These are phyloP conservation scores for Hermodice carunculata DNA, from an alignment of 2,888 invertebrate species.

Conservation along the genomic window DNA sequence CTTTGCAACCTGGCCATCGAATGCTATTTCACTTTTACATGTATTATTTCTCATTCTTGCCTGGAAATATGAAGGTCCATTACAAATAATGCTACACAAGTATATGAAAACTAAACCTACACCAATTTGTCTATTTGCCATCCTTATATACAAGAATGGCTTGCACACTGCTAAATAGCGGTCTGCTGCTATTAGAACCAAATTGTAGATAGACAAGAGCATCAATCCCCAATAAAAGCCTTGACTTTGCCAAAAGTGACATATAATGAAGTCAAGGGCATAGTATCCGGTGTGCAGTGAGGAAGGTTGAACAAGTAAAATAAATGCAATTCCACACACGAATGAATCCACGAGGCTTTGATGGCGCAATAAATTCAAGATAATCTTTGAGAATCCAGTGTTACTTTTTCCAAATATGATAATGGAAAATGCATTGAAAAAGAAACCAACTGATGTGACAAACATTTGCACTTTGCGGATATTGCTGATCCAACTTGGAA, in stretches of 20 bases:
- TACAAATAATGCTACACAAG: neutral
- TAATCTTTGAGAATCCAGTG: too few species aligned
- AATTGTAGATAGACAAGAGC: slow-evolving; percentile 1
- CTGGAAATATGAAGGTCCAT: slow-evolving; percentile 2
- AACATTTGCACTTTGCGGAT: too few species aligned
- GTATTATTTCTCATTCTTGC: neutral
- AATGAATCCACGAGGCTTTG: neutral
- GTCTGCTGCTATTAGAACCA: neutral
- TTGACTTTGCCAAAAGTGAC: slow-evolving; percentile 11
- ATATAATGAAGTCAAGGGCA: neutral
- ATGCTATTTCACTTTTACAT: slow-evolving; percentile 3
- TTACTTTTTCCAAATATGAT: too few species aligned
- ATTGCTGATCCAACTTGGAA: too few species aligned
- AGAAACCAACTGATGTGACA: too few species aligned
- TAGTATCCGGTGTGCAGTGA: neutral
- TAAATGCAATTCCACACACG: neutral
- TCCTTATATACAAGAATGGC: neutral
- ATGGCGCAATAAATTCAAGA: neutral
- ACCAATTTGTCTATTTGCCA: neutral
- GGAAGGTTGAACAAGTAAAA: slow-evolving; percentile 5
- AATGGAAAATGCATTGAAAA: too few species aligned
- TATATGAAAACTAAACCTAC: neutral
- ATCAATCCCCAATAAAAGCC: slow-evolving; percentile 8
- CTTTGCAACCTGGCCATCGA: neutral
- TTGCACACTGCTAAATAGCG: neutral